Conservation (phyloP, 2,888 invertebrate genomes). For the Phalera bucephala region DNA sequence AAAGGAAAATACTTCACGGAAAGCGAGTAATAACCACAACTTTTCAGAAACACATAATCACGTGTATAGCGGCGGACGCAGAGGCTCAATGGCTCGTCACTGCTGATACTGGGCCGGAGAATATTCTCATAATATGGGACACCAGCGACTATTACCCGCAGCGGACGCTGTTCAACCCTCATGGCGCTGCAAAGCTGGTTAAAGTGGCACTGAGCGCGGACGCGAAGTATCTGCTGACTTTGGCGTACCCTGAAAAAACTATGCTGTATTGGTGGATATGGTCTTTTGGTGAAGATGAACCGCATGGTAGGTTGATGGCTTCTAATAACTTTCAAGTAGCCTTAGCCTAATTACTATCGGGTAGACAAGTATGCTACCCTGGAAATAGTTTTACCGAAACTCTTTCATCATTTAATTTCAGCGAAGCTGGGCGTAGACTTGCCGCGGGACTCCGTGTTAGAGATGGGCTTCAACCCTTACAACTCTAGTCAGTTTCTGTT, state of each 20-base stretch:
- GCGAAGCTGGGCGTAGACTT: constrained; percentile 41
- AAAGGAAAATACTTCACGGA: too few relatives aligned
- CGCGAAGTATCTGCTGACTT: constrained; percentile 82
- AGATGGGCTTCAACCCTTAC: constrained; percentile 60
- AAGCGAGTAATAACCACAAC: too few relatives aligned
- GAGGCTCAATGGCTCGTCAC: constrained; percentile 83
- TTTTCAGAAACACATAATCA: constrained; percentile 77
- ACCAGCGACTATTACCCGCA: constrained; percentile 71
- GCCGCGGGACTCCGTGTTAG: constrained; percentile 44
- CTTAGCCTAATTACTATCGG: too few relatives aligned
- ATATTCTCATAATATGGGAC: constrained; percentile 84
- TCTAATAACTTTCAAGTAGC: too few relatives aligned
- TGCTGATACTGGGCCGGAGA: constrained; percentile 82
- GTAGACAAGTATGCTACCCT: too few relatives aligned
- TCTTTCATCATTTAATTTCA: constrained; percentile 24
- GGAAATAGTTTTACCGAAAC: not conserved
- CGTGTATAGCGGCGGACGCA: constrained; percentile 71
- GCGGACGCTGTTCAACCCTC: constrained; percentile 80
- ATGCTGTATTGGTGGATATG: constrained; percentile 84
- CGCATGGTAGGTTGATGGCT: constrained; percentile 82
- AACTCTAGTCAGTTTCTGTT: constrained; percentile 59
- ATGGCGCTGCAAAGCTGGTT: constrained; percentile 56
- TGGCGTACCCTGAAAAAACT: constrained; percentile 73
- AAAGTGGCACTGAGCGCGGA: constrained; percentile 78
- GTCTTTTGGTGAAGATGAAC: constrained; percentile 75